Evolutionary conservation across 2,797 vertebrate species (phyloP).

Genomic region (Allobates femoralis): DNA sequence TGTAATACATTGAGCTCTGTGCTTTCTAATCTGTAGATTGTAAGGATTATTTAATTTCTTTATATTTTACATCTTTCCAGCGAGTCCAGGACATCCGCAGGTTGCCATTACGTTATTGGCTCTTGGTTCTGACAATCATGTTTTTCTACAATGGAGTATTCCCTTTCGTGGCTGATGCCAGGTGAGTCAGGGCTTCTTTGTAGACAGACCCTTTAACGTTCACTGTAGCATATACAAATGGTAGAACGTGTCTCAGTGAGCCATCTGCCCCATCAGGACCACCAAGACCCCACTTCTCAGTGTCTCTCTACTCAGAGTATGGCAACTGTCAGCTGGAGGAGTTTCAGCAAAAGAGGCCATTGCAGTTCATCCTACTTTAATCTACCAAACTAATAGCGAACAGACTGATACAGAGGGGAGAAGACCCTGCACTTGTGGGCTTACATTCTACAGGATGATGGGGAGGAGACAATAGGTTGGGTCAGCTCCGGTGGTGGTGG

Average conservation of each 20-base stretch:
- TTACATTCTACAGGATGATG: too few relatives aligned
- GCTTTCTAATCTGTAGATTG: background rate
- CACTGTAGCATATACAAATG: background rate
- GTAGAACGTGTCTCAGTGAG: background rate
- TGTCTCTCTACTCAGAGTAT: background rate
- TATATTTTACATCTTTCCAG: slow-evolving; percentile 66
- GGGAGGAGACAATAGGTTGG: too few relatives aligned
- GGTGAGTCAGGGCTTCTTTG: slow-evolving; percentile 67
- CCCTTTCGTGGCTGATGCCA: slow-evolving; percentile 84
- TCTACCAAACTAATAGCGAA: too few relatives aligned
- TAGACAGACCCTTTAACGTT: too few relatives aligned
- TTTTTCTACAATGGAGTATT: slow-evolving; percentile 87
- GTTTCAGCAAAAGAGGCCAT: too few relatives aligned
- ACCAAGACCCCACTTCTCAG: background rate
- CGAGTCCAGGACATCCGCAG: slow-evolving; percentile 77
- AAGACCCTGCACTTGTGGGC: too few relatives aligned
- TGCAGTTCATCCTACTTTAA: too few relatives aligned
- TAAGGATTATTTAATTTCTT: background rate
- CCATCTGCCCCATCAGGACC: background rate
- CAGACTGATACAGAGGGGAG: too few relatives aligned
- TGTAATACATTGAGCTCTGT: too few relatives aligned
- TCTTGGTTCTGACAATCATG: slow-evolving; percentile 85
- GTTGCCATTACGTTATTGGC: slow-evolving; percentile 80
- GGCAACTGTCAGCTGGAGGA: too few relatives aligned
- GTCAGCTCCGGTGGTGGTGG: too few relatives aligned